A percentile compares a stretch with the other conserved stretches of the same genome.
Evolutionary conservation across 2,113 vertebrate genomes (phyloP).

Genomic region (Chionis minor): DNA sequence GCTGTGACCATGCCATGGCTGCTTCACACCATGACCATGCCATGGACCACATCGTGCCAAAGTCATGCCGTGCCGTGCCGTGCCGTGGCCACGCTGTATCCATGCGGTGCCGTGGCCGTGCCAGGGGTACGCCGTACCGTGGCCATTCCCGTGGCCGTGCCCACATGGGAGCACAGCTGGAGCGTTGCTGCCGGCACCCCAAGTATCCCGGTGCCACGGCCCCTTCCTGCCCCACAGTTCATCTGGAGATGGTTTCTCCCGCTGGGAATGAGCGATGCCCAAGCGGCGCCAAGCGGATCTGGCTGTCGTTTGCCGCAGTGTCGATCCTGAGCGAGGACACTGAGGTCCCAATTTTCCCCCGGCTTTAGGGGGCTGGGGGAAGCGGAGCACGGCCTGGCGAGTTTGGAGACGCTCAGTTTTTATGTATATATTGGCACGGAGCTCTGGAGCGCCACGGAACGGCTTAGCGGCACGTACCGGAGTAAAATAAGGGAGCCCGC

Average conservation of each 20-base stretch:
- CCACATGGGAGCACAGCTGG: background rate
- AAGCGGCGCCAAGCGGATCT: rapidly evolving
- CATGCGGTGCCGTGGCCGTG: no score
- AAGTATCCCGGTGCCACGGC: rapidly evolving
- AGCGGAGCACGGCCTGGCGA: background rate
- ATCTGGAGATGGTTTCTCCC: background rate
- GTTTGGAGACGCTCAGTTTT: background rate
- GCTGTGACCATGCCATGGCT: background rate
- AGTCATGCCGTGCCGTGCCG: background rate
- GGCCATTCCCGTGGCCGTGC: no score
- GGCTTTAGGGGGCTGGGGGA: background rate
- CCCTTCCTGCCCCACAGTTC: background rate
- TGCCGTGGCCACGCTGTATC: background rate
- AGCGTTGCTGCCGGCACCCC: background rate
- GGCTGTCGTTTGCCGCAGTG: rapidly evolving
- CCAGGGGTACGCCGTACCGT: no score
- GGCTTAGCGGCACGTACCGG: background rate
- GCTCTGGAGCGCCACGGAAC: background rate
- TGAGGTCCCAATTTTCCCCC: background rate
- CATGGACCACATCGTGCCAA: background rate
- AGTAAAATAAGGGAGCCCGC: no score
- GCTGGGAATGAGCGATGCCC: background rate
- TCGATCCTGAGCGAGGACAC: background rate
- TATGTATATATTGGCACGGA: background rate
- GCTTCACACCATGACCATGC: background rate